Evolutionary conservation across 2,113 vertebrate genomes (phyloP), one percentile per base, ranked within the genome.

Genomic region (Tauraco erythrolophus): DNA sequence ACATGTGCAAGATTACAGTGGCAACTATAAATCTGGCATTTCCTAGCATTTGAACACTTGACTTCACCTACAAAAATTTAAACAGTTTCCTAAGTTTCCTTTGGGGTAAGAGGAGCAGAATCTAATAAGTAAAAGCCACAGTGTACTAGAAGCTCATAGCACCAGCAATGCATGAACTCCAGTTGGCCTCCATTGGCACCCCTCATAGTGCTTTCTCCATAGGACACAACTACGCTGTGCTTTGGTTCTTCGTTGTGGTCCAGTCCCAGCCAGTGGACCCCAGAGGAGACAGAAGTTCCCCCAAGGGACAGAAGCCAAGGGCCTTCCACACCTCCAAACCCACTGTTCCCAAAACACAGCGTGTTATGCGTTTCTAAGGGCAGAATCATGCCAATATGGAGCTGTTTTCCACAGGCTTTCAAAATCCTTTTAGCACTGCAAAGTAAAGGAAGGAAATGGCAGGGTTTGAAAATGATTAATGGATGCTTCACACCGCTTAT

Each of bases 1-100:
- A 89, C 66, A 45, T 35, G 76, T 89, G 93, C 2, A 14, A 93
- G 71, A 75, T 95, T 71, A 86, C 88, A 80, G 91, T 62, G 76
- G 88, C 88, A 92, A 23, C 75, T 43, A 75, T 79, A 95, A 88
- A 94, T 77, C 77, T n/a, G 64, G 54, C 68, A 77, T 92, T 96
- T 90, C 77, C 82, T 54, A 18, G 3, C n/a, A 41, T 46, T 87
- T 70, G 68, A 74, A 14, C 2, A 6, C 58, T 48, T 51, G 22
- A 31, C 61, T 92, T 94, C 43, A 45, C n/a, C 43, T 51, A 81
- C 77, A 88, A 50, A 88, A 88, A 64, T 31, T 64, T 54, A 21
- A 80, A 60, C 12, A 12, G n/a, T 11, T 92, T 84, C 81, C 81
- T 79, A 77, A 69, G 74, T 43, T 62, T 90, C 69, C 72, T 80